phyloP scores from a whole-genome alignment of 2,797 vertebrate genomes.

The Gadopsis marmoratus region DNA sequence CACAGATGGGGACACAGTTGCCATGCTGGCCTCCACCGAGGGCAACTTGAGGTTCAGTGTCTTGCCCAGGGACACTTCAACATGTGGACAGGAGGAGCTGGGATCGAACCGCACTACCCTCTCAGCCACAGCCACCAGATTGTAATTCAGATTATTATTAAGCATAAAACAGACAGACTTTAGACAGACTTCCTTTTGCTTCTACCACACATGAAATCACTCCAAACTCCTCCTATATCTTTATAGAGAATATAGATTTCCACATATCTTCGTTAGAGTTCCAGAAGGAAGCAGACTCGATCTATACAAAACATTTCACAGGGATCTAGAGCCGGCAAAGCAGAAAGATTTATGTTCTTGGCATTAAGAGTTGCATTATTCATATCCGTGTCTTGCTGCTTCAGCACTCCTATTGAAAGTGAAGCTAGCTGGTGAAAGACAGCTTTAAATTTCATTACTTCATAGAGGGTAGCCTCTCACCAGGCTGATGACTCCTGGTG shows the following conservation, averaged over 20 bases:
- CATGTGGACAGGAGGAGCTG: too few relatives aligned
- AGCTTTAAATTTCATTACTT: constrained; percentile 64
- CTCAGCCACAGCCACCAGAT: too few relatives aligned
- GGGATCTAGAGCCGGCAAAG: constrained; percentile 25
- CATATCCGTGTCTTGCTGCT: constrained; percentile 61
- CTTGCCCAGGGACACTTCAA: too few relatives aligned
- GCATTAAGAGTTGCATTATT: constrained; percentile 66
- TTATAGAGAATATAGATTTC: constrained; percentile 21
- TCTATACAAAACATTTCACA: constrained; percentile 48
- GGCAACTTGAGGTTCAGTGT: too few relatives aligned
- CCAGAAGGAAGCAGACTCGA: constrained; percentile 14
- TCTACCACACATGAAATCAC: not conserved
- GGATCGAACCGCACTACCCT: too few relatives aligned
- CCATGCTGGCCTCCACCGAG: too few relatives aligned
- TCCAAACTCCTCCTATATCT: constrained; percentile 15
- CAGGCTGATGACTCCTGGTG: constrained; percentile 59
- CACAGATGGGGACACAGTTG: too few relatives aligned
- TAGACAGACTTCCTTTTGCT: not conserved
- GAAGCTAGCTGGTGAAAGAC: constrained; percentile 52
- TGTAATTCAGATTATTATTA: constrained; percentile 4
- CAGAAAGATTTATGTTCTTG: constrained; percentile 42
- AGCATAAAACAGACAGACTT: not conserved
- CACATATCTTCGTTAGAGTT: constrained; percentile 21
- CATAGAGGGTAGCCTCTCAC: constrained; percentile 36
- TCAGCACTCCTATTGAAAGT: constrained; percentile 63